These are phyloP conservation scores for Otus sunia DNA, from an alignment of 2,113 vertebrate species.

Conservation along the genomic window DNA sequence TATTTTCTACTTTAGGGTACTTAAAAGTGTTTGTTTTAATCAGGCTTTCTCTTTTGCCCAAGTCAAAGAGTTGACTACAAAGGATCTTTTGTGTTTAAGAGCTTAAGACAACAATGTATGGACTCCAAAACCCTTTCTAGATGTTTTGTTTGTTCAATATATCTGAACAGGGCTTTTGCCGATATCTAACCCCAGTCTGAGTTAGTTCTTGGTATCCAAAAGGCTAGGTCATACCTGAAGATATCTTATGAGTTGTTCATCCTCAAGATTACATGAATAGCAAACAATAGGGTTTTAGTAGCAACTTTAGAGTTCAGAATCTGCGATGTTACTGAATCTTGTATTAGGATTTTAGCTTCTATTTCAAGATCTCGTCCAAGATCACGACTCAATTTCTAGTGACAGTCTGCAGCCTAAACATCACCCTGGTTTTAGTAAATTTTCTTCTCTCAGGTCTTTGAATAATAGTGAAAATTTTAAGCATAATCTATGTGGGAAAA, in stretches of 20 bases:
- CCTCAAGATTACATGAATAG: neutral
- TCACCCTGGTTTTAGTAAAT: neutral
- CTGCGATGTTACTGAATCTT: neutral
- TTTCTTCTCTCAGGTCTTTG: neutral
- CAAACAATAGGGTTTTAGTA: neutral
- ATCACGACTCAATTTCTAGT: neutral
- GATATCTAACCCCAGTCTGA: neutral
- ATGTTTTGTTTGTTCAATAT: neutral
- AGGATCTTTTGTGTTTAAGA: neutral
- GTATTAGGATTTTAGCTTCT: neutral
- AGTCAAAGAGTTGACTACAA: neutral
- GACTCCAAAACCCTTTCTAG: neutral
- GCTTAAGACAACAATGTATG: neutral
- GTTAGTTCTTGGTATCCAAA: neutral
- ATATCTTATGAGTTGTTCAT: neutral
- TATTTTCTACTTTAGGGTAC: neutral
- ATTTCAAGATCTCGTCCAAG: neutral
- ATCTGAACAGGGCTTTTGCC: neutral
- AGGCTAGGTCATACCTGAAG: fast-evolving
- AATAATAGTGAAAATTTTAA: neutral
- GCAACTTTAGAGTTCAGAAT: neutral
- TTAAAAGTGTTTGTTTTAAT: neutral
- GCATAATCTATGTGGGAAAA: neutral
- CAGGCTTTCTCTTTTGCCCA: neutral
- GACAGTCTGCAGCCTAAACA: neutral